Conservation (phyloP, 2,113 vertebrate genomes). For the Eidolon helvum region DNA sequence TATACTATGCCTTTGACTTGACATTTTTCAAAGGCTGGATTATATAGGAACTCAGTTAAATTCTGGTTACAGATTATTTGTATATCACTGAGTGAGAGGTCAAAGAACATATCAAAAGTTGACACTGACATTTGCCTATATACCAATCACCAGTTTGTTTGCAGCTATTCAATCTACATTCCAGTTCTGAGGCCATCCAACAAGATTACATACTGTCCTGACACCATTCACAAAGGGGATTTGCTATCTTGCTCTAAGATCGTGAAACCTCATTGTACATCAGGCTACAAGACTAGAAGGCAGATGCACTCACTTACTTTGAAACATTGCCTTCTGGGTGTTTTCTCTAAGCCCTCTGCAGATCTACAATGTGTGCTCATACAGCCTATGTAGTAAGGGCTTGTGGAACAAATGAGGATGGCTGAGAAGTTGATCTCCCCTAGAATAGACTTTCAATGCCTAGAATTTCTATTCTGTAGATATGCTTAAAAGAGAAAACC, state of each 20-base stretch:
- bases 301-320: fast-evolving
- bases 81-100: background rate
- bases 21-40: background rate
- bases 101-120: background rate
- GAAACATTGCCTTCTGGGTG: fast-evolving
- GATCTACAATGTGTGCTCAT: background rate
- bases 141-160: background rate
- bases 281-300: background rate
- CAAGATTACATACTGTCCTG: background rate
- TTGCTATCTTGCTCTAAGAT: background rate
- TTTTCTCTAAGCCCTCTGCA: background rate
- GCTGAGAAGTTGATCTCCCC: background rate
- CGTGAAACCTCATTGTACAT: background rate
- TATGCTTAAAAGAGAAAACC: background rate
- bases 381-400: fast-evolving
- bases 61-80: background rate
- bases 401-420: background rate
- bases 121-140: background rate
- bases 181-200: too few species aligned
- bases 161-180: background rate
- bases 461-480: background rate
- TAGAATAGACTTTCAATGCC: background rate
- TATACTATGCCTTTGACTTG: background rate
- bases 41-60: background rate
- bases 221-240: background rate